Evolutionary conservation across 2,888 invertebrate species (phyloP), one percentile per base, ranked within the genome.

Genomic region (Tethea ocularis): DNA sequence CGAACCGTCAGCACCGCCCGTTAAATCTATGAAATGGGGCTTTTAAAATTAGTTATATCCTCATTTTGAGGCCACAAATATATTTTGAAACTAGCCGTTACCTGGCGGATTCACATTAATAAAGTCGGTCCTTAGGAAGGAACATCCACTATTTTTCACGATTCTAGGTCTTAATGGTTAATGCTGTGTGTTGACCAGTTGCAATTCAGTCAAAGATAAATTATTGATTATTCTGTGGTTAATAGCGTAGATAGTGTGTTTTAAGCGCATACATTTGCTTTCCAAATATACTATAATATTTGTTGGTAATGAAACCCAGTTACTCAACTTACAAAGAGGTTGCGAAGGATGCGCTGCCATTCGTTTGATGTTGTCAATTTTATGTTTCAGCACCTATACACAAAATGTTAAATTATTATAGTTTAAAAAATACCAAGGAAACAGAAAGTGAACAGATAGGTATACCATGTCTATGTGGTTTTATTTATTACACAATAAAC

Each of bases 281-380:
- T n/a, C n/a, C n/a, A n/a, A n/a, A n/a, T n/a, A n/a, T n/a, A n/a
- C n/a, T n/a, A n/a, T 46, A 41, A 41, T 17, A 46, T 46, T 46
- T 8, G n/a, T 46, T 46, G 7, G 1, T 23, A 57, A 46, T 15
- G 4, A 15, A 13, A 57, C 46, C 46, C 46, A 46, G 46, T 46
- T 10, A 46, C 46, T 46, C 46, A 46, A 96, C 98, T 97, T 95
- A 98, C 98, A 99, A 75, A 99, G 94, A 36, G 99, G 99, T 85
- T 99, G 95, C 59, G 97, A 93, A 17, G 99, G 99, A 95, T 99
- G 99, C 20, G 99, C 96, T 68, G 98, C 98, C 94, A 99, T 97
- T 84, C 99, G 95, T 87, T 98, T 95, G 66, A 99, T 97, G 77
- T 99, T 99, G 88, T 98, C 97, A 67, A 98, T 96, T 89, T 97